Evolutionary conservation across 2,888 invertebrate genomes (phyloP), one percentile per base, ranked within the genome.

Genomic region (Drosophila fungiperda): DNA sequence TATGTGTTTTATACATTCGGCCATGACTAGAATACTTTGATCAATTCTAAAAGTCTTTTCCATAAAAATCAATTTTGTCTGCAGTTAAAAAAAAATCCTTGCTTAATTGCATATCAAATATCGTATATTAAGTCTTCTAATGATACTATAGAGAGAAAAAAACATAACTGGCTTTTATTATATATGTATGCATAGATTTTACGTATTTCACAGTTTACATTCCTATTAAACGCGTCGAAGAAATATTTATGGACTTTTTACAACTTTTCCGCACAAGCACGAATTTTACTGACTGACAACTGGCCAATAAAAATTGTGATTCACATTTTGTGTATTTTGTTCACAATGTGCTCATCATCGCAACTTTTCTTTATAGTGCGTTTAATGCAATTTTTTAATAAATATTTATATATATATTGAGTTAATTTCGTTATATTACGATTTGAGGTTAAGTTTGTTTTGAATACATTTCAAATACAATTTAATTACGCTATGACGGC

Each of bases 401-500:
- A 11, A 33, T 29, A 29, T 48, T 29, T 4, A 8, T 33, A 15
- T 33, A 11, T 33, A 23, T 53, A 50, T 42, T 40, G 36, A 42
- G 12, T 49, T 49, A 45, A 49, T 68, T 64, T 49, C 38, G 23
- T 42, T 78, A 55, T 59, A 60, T 60, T 73, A 26, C 52, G 23
- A 36, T 48, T 63, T 38, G 40, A 40, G 55, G 61, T 65, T 38
- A 50, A 49, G 29, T 20, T 62, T 52, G 57, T 40, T 63, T 52
- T 66, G 42, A 33, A 54, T 53, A 53, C 48, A 74, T 76, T 76
- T 60, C 71, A 78, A 68, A 53, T 68, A 60, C 81, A 90, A 82
- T 82, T 77, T 66, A 66, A 87, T 90, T 88, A 88, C 73, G 77
- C 73, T 77, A 63, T 68, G 81, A 63, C 55, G 75, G 60, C 48